Base-by-base conservation (phyloP, 2,113 vertebrate genomes). In the Archilochus colubris region DNA sequence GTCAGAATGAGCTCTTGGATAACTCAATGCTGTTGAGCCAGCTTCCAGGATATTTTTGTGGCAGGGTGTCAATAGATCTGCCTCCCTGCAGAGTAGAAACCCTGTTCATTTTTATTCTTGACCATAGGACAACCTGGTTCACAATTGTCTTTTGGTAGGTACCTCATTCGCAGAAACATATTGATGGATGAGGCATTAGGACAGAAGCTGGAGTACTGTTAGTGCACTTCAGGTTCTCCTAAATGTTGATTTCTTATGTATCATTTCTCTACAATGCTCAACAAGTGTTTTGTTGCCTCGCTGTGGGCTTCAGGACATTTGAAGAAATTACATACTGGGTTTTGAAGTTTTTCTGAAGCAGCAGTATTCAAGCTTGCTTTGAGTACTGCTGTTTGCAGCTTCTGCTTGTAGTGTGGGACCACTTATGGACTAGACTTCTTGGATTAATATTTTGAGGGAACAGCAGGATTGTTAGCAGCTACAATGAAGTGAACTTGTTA, bases 141-240 rank as follows among this genome's bases (percentile, higher is more conserved):
- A 55, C 33, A 14, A 33, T 55, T 77, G 50, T 24, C 21, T 57
- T 61, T 70, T 24, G 36, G 58, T 53, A 15, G 25, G 22, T 46
- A 38, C 31, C 10, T 8, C 3, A 1, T 73, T 58, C 23, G 68
- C 30, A n/a, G 58, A 51, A 57, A 48, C 4, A 2, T 2, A 1
- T 20, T 50, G 33, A 54, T 38, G 25, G 61, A 36, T 53, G 76
- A 74, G 23, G 38, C 22, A 5, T n/a, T 63, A 43, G 38, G 78
- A 20, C 20, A 48, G 30, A 36, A 73, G 15, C 54, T 68, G 44
- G 22, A 68, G 30, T 36, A 48, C 10, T 82, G 55, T 43, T 14
- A 6, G 38, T 5, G 8, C 14, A 7, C 25, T 58, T 72, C 12
- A 17, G 2, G 30, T 79, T 64, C 59, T 68, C 1, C 1, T 9